Conservation (phyloP, 2,113 vertebrate species). For the Phyllostomus hastatus region DNA sequence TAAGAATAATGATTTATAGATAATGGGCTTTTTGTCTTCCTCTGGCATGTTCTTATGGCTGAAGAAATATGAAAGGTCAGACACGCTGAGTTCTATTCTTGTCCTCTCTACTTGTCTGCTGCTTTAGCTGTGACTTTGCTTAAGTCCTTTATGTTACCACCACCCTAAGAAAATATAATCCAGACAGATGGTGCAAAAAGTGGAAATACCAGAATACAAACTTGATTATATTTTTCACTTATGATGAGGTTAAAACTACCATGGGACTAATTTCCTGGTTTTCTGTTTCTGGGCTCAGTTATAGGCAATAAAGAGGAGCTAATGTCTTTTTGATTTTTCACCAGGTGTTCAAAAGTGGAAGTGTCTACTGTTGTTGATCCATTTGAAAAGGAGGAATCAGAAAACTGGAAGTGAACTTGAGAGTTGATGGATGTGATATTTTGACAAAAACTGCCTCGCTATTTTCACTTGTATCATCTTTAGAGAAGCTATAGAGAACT, state of each 20-base stretch:
- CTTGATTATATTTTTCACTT: background rate
- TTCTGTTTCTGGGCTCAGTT: background rate
- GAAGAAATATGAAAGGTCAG: background rate
- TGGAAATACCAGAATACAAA: background rate
- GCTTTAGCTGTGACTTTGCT: background rate
- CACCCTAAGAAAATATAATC: background rate
- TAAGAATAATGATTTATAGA: slow-evolving; percentile 39
- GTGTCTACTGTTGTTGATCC: background rate
- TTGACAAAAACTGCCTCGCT: background rate
- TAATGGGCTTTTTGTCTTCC: background rate
- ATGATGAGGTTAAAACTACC: background rate
- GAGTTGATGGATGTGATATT: background rate
- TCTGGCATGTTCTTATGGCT: background rate
- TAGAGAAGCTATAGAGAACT: background rate
- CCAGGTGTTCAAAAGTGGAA: background rate
- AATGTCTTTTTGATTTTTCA: background rate
- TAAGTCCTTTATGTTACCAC: background rate
- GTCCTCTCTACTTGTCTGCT: background rate
- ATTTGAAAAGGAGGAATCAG: background rate
- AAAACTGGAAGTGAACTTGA: background rate
- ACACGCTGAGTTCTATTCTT: background rate
- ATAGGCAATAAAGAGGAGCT: background rate
- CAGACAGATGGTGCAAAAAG: background rate
- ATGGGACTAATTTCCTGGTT: background rate
- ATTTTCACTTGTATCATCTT: background rate